Base-by-base conservation (phyloP, 1,140 invertebrate genomes). In the Augochlora pura region DNA sequence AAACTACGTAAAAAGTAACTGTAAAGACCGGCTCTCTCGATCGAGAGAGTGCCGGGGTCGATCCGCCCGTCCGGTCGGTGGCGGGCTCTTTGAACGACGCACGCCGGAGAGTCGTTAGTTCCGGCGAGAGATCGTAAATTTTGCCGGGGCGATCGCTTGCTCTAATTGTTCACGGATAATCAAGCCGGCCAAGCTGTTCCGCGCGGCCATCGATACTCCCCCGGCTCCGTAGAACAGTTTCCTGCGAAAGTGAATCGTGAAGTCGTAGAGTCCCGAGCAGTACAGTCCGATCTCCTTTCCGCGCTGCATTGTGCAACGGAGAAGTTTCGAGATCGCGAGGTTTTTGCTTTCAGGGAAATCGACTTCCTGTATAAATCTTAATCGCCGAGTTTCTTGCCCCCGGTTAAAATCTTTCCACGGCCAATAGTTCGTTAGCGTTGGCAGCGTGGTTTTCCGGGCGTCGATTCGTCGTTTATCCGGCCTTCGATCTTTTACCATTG, bases 61-160 rank as follows among this genome's bases (percentile, higher is more conserved):
- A 42, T 77, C 63, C 78, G 80, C 74, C 69, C 73, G 57, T 65
- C 75, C 73, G 83, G 84, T 84, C 49, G 54, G 42, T 83, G 87
- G 83, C 86, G 84, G 74, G 32, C 52, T 75, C 72, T 78, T 82
- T 77, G 76, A n/a, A n/a, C n/a, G n/a, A n/a, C n/a, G n/a, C n/a
- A n/a, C n/a, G n/a, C n/a, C n/a, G n/a, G n/a, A n/a, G 72, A 39
- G 60, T 74, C 70, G 65, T 83, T 85, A 85, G 86, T 85, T 87
- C 77, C 77, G 80, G 49, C 63, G 21, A 23, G 74, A 59, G 70
- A 82, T 66, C 74, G 59, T 42, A 49, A 75, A 74, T 74, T 60
- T 59, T 67, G 8, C 54, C 16, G 18, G 21, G 21, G 1, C 52
- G 16, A 71, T 39, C 57, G 74, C 49, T 68, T 66, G 39, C 66